Evolutionary conservation across 2,888 invertebrate genomes (phyloP).

Genomic region (Eupithecia vulgata): DNA sequence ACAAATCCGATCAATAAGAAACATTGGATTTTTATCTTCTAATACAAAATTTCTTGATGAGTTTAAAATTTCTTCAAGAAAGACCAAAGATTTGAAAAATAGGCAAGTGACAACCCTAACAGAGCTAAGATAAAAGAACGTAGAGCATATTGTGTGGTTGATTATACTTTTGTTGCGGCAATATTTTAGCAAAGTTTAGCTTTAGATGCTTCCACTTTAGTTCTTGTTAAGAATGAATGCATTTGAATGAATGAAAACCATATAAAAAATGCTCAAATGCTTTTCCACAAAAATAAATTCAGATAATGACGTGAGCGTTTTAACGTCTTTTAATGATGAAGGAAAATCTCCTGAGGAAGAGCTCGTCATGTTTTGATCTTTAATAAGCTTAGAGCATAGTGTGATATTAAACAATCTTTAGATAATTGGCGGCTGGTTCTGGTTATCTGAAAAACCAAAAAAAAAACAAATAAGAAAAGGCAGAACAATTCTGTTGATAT

Average conservation of each 20-base stretch:
- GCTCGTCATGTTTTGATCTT: background rate
- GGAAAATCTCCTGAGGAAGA: background rate
- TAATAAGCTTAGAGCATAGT: background rate
- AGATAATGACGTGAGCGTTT: background rate
- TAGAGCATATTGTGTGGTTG: constrained; percentile 63
- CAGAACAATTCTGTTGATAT: too few relatives aligned
- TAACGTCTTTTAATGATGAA: background rate
- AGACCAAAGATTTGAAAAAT: background rate
- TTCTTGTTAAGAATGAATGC: background rate
- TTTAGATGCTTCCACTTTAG: constrained; percentile 44
- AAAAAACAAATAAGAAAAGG: too few relatives aligned
- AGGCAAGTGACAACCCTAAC: constrained; percentile 20
- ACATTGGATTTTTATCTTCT: background rate
- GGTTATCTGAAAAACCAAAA: too few relatives aligned
- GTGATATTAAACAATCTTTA: too few relatives aligned
- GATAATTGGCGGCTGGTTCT: too few relatives aligned
- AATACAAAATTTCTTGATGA: background rate
- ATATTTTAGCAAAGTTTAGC: constrained; percentile 51
- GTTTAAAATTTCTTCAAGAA: background rate
- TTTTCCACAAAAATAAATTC: background rate
- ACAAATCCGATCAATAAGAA: background rate
- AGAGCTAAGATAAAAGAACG: constrained; percentile 58
- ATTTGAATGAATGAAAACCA: background rate
- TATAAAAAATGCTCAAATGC: background rate
- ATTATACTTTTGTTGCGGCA: constrained; percentile 62